Base-by-base conservation (phyloP, 2,113 vertebrate genomes). In the Beaufortia kweichowensis region DNA sequence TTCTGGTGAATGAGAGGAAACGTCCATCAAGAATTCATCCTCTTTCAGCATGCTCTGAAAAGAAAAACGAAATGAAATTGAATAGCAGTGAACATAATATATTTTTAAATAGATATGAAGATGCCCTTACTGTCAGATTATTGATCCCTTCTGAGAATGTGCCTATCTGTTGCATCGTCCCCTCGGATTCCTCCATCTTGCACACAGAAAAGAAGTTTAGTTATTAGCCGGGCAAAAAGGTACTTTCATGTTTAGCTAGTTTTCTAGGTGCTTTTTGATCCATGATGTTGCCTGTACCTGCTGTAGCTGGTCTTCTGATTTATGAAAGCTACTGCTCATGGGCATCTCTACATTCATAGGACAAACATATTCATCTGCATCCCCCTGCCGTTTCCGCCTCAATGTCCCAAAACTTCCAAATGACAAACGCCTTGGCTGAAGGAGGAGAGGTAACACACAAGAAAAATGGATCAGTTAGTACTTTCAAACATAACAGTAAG, bases 121-220 rank as follows among this genome's bases (percentile, higher is more conserved):
- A 48, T 43, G 29, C 14, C 17, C 94, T 95, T 89, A 99, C 97
- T 1, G 97, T 99, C 76, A 99, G 89, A 74, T 98, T 98, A 89
- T 96, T 96, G 90, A 99, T 99, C 82, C 91, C 97, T 83, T 99
- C 96, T 0, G 97, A 99, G 86, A 99, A 99, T 0, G 86, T 97
- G 66, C 95, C 97, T 11, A 99, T 99, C 87, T 98, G 94, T 68
- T 91, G 91, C 71, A 99, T 95, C 0, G 97, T 95, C 48, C 95
- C 96, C 83, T 99, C 97, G 0, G 96, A 99, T 85, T 98, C 96
- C 39, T 99, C 96, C 94, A 98, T 97, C 97, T n/a, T 99, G 23
- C 28, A 80, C 24, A 71, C 11, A 77, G 2, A 56, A 63, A 35
- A 31, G 10, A 12, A 2, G 1, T 41, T 7, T 29, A 19, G 12